These are phyloP conservation scores for Diadophis punctatus DNA, from an alignment of 2,113 vertebrate species.

Conservation along the genomic window DNA sequence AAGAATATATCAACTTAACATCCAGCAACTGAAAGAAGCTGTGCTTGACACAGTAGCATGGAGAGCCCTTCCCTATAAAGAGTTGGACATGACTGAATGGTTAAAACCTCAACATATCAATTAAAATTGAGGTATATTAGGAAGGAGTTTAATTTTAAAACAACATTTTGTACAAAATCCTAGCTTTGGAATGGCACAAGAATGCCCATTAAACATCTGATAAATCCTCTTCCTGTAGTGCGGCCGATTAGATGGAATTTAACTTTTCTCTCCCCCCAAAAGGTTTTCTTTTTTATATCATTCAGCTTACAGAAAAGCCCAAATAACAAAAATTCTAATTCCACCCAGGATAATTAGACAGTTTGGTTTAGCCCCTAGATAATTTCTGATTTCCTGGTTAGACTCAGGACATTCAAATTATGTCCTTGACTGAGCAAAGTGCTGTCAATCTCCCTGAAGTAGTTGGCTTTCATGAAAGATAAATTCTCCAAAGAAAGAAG, in stretches of 20 bases:
- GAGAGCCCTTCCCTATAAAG: not conserved
- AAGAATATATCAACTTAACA: not conserved
- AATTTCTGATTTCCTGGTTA: not conserved
- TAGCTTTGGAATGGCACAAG: not conserved
- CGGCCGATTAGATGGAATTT: not conserved
- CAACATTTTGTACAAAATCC: not conserved
- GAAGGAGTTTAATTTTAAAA: not conserved
- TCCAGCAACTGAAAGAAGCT: not conserved
- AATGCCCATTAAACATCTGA: not conserved
- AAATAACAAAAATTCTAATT: not conserved
- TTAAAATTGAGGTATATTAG: not conserved
- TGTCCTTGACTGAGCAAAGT: not conserved
- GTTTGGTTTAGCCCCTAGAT: not conserved
- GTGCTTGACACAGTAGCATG: not conserved
- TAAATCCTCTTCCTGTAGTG: not conserved
- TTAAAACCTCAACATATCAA: not conserved
- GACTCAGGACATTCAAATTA: not conserved
- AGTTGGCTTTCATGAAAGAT: not conserved
- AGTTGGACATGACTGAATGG: not conserved
- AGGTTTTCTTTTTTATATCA: not conserved
- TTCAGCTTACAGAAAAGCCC: not conserved
- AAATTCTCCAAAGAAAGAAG: not conserved
- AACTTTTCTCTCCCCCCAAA: not conserved
- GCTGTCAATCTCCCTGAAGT: not conserved
- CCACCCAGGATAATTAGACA: not conserved